A percentile compares a stretch with the other conserved stretches of the same genome.
These are phyloP conservation scores for Cyrtonyx montezumae DNA, from an alignment of 2,113 vertebrate genomes.

Conservation along the genomic window DNA sequence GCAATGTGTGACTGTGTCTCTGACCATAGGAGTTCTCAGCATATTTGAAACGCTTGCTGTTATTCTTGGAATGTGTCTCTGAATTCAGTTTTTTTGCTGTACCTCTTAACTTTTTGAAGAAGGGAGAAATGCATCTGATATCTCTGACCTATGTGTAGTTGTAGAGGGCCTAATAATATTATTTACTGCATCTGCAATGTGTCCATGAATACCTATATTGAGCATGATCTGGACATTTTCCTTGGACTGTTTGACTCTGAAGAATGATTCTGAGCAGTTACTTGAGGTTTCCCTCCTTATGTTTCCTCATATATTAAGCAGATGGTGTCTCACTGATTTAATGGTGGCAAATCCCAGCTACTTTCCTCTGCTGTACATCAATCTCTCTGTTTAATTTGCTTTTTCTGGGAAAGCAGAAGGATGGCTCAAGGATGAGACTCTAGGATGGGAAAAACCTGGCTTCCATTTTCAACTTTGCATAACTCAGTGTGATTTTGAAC, in stretches of 20 bases:
- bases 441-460: background rate
- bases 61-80: background rate
- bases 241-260: conserved; percentile 11
- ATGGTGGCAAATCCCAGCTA: conserved; percentile 37
- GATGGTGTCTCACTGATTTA: conserved; percentile 7
- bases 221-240: background rate
- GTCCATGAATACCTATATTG: background rate
- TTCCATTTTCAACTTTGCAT: background rate
- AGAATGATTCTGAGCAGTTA: background rate
- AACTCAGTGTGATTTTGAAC: background rate
- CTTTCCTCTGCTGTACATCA: conserved; percentile 29
- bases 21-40: background rate
- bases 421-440: background rate
- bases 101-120: background rate
- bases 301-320: background rate
- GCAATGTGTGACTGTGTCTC: background rate
- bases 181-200: background rate
- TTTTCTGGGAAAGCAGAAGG: conserved; percentile 21
- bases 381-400: background rate
- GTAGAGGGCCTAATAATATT: background rate
- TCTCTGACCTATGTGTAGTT: conserved; percentile 12
- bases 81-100: background rate
- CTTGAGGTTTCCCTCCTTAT: conserved; percentile 25
- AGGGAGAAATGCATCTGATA: background rate
- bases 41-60: background rate